These are phyloP conservation scores for Poicephalus gulielmi DNA, from an alignment of 2,113 vertebrate genomes.

Conservation along the genomic window DNA sequence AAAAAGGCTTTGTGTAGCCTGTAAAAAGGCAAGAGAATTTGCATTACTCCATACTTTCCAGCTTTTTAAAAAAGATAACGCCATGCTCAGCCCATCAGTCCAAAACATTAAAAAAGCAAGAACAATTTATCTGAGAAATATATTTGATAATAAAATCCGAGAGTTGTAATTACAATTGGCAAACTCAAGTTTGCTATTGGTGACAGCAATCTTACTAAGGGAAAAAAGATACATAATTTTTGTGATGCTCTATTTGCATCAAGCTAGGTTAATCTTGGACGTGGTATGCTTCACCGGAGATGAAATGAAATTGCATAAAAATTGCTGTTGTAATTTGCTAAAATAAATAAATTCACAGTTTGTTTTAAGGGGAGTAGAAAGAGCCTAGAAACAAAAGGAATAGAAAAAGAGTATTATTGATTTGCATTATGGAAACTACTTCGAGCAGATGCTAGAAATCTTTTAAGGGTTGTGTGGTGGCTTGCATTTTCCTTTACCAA, in stretches of 20 bases:
- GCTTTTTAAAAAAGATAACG: slow-evolving; percentile 12
- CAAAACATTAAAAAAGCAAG: slow-evolving; percentile 35
- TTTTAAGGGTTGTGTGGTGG: not conserved
- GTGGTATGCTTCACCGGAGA: slow-evolving; percentile 1
- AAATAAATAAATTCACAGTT: not conserved
- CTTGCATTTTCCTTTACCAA: not conserved
- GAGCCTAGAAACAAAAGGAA: not conserved
- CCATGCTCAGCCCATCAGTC: not conserved
- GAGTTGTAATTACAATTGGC: slow-evolving; percentile 45
- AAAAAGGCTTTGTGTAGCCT: not conserved
- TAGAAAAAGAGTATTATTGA: not conserved
- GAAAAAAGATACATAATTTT: slow-evolving; percentile 27
- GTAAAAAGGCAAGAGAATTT: slow-evolving; percentile 25
- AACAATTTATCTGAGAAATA: slow-evolving; percentile 26
- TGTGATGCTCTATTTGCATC: not conserved
- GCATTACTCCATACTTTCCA: not conserved
- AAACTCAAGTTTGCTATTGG: slow-evolving; percentile 18
- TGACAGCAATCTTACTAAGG: not conserved
- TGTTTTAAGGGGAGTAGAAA: not conserved
- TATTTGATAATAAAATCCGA: slow-evolving; percentile 47
- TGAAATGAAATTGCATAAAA: not conserved
- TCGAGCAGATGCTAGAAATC: not conserved
- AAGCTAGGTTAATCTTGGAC: not conserved
- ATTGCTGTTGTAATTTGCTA: not conserved
- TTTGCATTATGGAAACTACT: not conserved